Evolutionary conservation across 2,797 vertebrate genomes (phyloP), one percentile per base, ranked within the genome.

Genomic region (Hybognathus amarus): DNA sequence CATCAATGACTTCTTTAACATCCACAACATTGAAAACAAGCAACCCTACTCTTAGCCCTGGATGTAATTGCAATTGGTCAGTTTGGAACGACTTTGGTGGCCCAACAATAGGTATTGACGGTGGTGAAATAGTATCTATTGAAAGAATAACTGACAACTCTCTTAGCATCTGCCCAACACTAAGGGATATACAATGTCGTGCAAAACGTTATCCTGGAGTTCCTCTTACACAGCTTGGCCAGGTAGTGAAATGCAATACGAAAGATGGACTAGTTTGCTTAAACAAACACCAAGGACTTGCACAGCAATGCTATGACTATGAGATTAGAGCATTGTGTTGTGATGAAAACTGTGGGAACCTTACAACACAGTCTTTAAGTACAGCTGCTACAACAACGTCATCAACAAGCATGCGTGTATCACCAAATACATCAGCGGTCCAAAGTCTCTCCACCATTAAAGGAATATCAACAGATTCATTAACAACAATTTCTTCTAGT

Each of bases 121-220:
- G 90, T 54, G 88, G 89, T 20, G 75, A 90, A 2, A 11, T 84
- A 64, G 85, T 88, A 73, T 64, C 88, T 5, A 89, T 91, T 30
- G 13, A 79, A 42, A 77, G 54, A 3, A 84, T 91, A 8, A 80
- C 50, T 15, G 36, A 85, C 22, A 59, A 63, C 27, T 74, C 75
- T 69, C 3, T n/a, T 27, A 18, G 8, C 2, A 50, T 79, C 24
- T 87, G 84, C 10, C 20, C 24, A 30, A 15, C 20, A 0, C 66
- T 50, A 50, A 36, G 13, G 4, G 24, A 38, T 3, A 61, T 85
- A 5, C n/a, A 84, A 13, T 88, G 87, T 6, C 80, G 79, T 64
- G 82, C 85, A 38, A 85, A 67, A 47, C 36, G 20, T 33, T 85
- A 83, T 40, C 85, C 87, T 38, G 47, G 18, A 6, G 1, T 83